Percentiles rank a stretch among this genome's conserved stretches.
phyloP scores from a whole-genome alignment of 2,888 invertebrate species.

The Drosophila mimetica region DNA sequence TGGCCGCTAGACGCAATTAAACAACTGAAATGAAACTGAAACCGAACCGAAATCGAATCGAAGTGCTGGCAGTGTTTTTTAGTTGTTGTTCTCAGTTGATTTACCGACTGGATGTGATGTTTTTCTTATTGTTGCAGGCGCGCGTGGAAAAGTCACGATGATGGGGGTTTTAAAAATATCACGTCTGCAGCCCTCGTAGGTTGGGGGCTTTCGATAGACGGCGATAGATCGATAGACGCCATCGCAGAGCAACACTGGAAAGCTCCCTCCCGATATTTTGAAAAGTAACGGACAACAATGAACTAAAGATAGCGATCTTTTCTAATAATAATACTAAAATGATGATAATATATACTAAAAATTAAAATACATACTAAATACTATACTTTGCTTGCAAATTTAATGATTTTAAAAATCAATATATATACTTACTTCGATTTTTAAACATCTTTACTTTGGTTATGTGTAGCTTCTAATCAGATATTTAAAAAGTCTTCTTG shows the following conservation, averaged over 20 bases:
- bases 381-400: too few relatives aligned
- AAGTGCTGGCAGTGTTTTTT: conserved; percentile 27
- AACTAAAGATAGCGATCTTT: background rate
- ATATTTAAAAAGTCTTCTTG: background rate
- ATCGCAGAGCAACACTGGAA: background rate
- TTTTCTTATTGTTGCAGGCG: conserved; percentile 34
- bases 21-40: conserved; percentile 33
- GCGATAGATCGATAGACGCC: conserved; percentile 31
- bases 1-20: conserved; percentile 38
- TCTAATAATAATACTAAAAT: too few relatives aligned
- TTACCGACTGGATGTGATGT: conserved; percentile 17
- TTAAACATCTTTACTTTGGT: background rate
- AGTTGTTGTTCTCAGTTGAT: conserved; percentile 15
- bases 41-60: conserved; percentile 16
- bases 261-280: background rate
- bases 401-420: too few relatives aligned
- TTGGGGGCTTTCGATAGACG: conserved; percentile 3
- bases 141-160: conserved; percentile 15
- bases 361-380: too few relatives aligned
- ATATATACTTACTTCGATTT: background rate
- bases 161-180: conserved; percentile 28
- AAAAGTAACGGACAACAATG: background rate
- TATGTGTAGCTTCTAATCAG: background rate
- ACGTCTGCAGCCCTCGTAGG: conserved; percentile 14
- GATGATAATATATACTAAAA: too few relatives aligned